Base-by-base conservation (phyloP, 1,140 invertebrate genomes). In the Prorops nasuta region DNA sequence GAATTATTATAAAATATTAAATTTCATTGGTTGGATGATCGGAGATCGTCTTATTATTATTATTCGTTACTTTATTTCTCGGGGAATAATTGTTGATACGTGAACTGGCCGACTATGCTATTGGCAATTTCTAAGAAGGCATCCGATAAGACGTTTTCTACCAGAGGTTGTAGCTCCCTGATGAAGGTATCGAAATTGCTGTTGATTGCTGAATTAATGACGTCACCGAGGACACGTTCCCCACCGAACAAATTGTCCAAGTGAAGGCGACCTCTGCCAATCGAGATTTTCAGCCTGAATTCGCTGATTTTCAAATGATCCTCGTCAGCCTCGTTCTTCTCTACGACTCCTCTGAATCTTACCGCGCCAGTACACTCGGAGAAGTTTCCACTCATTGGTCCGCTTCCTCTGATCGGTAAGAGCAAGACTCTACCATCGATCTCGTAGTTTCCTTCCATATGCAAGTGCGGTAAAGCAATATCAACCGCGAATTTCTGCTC, bases 211-310 rank as follows among this genome's bases (percentile, higher is more conserved):
- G 71, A 67, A 54, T 86, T 86, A 0, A 86, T 74, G 9, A 84
- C 77, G 1, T 82, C 80, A 2, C 81, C 73, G 19, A 76, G 69
- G 0, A 58, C 53, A 3, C 44, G 55, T 44, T 86, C 84, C 9
- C 83, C 84, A 15, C 79, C 79, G 38, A 86, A 86, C 1, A 86
- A 69, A 67, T 87, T 86, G 1, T 84, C 79, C 1, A 88, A 60
- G n/a, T 69, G 63, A 8, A 87, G 57, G 1, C 58, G 64, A 28
- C 85, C 85, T 20, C 81, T 79, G 18, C 79, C 80, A 7, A 87
- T 76, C 19, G 69, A 67, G 37, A 87, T 75, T 54, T 81, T 81
- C 4, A 84, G 60, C 6, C 74, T 69, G 28, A 84, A 70, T 2
- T 76, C 72, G 1, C 56, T 71, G 49, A 85, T 80, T 35, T 70